A percentile compares a stretch with the other conserved stretches of the same genome.
Evolutionary conservation across 2,797 vertebrate genomes (phyloP).

Genomic region (Picus viridis): DNA sequence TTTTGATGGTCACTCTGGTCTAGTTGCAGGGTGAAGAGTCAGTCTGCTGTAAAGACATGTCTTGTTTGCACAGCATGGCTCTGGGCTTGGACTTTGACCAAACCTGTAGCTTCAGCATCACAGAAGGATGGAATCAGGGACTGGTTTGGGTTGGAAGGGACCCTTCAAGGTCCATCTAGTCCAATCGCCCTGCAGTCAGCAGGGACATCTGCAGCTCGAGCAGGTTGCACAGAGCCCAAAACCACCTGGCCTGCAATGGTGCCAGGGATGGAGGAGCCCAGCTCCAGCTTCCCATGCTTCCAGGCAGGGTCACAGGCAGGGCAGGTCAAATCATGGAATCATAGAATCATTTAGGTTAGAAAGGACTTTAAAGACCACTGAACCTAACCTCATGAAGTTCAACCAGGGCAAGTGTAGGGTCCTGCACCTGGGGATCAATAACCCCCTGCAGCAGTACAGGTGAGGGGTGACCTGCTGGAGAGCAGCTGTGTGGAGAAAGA

Average conservation of each 20-base stretch:
- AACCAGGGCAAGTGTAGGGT: too few relatives aligned
- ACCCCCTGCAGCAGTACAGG: too few relatives aligned
- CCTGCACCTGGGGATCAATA: too few relatives aligned
- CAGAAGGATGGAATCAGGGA: background rate
- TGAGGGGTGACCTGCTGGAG: too few relatives aligned
- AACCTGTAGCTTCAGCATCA: background rate
- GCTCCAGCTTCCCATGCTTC: too few relatives aligned
- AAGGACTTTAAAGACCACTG: too few relatives aligned
- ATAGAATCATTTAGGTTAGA: too few relatives aligned
- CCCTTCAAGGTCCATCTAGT: background rate
- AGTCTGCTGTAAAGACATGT: accelerated
- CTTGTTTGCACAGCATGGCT: background rate
- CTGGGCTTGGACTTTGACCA: background rate
- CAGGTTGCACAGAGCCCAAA: background rate
- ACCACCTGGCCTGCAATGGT: background rate
- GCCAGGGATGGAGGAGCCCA: background rate
- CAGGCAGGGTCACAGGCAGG: too few relatives aligned
- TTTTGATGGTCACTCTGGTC: background rate
- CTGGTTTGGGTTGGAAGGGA: background rate
- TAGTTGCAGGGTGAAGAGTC: accelerated
- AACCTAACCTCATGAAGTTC: too few relatives aligned
- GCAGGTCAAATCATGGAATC: too few relatives aligned
- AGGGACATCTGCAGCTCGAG: background rate
- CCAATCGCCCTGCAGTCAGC: background rate
- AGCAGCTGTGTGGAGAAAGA: too few relatives aligned